phyloP scores from a whole-genome alignment of 2,113 vertebrate genomes.

The Noturus placidus region DNA sequence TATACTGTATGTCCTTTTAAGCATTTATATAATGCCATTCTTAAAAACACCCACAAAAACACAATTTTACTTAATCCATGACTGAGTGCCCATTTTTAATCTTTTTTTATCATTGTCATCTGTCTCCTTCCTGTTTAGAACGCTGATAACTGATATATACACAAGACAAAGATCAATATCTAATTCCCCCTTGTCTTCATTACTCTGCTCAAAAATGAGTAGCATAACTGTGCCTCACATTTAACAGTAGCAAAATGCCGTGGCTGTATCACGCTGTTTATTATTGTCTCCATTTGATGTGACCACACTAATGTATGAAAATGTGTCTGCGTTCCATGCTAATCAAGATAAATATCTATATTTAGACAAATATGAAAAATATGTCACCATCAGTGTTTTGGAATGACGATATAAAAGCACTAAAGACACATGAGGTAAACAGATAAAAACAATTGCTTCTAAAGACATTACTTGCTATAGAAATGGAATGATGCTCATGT shows the following conservation, averaged over 20 bases:
- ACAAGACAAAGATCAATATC: constrained; percentile 44
- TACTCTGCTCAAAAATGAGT: constrained; percentile 9
- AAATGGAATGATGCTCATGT: constrained; percentile 8
- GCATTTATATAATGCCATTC: background rate
- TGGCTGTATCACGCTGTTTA: background rate
- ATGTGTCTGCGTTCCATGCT: background rate
- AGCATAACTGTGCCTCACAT: background rate
- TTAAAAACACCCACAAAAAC: background rate
- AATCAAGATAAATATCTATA: constrained; percentile 15
- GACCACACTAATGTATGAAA: constrained; percentile 5
- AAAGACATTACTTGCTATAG: constrained; percentile 21
- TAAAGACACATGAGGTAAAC: constrained; percentile 16
- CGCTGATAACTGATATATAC: constrained; percentile 1
- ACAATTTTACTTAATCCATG: background rate
- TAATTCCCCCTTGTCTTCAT: constrained; percentile 37
- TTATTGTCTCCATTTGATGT: constrained; percentile 14
- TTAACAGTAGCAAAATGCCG: background rate
- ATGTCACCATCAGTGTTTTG: background rate
- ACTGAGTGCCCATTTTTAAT: constrained; percentile 6
- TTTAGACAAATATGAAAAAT: constrained; percentile 10
- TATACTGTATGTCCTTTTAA: background rate
- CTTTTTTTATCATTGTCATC: constrained; percentile 17
- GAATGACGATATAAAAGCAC: constrained; percentile 10
- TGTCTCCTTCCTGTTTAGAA: constrained; percentile 7
- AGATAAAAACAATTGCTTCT: constrained; percentile 2